phyloP scores from a whole-genome alignment of 2,113 vertebrate genomes.

The Deroptyus accipitrinus region DNA sequence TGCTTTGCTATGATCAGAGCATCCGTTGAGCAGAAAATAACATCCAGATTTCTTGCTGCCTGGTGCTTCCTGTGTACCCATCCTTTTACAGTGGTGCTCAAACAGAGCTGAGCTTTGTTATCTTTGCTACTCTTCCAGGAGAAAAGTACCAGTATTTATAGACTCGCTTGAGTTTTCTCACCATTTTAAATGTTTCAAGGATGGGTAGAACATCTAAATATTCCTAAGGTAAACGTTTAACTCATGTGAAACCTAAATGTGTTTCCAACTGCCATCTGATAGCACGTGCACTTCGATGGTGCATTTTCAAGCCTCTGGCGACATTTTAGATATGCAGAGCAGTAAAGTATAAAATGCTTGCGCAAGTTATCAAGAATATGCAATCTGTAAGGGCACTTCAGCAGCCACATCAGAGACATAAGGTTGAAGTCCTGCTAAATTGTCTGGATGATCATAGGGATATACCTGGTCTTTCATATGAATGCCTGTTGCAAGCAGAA shows the following conservation, averaged over 20 bases:
- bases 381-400: not conserved
- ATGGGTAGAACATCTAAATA: not conserved
- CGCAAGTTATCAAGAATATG: not conserved
- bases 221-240: not conserved
- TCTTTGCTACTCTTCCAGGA: not conserved
- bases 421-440: not conserved
- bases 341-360: not conserved
- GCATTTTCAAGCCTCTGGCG: not conserved
- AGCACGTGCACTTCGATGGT: not conserved
- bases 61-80: not conserved
- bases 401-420: not conserved
- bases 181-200: not conserved
- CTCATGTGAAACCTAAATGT: not conserved
- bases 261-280: not conserved
- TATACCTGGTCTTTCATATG: not conserved
- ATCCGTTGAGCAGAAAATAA: not conserved
- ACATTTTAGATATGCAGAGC: not conserved
- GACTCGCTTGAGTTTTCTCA: not conserved
- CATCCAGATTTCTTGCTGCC: not conserved
- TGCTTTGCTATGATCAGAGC: not conserved
- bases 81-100: not conserved
- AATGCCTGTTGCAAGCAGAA: not conserved
- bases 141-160: not conserved
- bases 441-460: not conserved
- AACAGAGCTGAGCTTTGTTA: not conserved